A percentile compares a stretch with the other conserved stretches of the same genome.
phyloP scores from a whole-genome alignment of 2,888 invertebrate genomes.

The Gymnoscelis rufifasciata region DNA sequence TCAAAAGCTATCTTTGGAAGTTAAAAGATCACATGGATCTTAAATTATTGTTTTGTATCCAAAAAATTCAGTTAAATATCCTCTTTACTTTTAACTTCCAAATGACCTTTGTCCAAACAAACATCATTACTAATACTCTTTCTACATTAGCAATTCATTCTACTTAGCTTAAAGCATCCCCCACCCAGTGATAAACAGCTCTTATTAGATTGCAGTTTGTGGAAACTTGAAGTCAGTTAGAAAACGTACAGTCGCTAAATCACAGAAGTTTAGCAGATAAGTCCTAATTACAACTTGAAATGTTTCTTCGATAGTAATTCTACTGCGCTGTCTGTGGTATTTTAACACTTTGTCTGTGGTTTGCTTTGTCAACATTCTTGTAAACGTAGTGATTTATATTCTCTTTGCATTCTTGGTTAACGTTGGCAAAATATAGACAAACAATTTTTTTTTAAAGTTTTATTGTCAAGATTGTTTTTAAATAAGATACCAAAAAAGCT shows the following conservation, averaged over 20 bases:
- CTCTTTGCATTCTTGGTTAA: too few species aligned
- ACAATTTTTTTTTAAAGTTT: too few species aligned
- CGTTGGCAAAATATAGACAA: too few species aligned
- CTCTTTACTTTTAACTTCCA: slow-evolving; percentile 2
- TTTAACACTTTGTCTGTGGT: too few species aligned
- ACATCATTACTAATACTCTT: slow-evolving; percentile 19
- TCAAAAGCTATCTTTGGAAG: too few species aligned
- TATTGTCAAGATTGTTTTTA: too few species aligned
- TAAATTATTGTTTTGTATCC: too few species aligned
- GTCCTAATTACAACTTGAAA: slow-evolving; percentile 7
- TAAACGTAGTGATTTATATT: too few species aligned
- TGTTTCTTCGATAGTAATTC: neutral
- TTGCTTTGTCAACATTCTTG: too few species aligned
- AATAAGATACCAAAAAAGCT: too few species aligned
- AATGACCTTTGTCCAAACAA: slow-evolving; percentile 3
- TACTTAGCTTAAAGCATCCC: slow-evolving; percentile 21
- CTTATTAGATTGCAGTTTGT: slow-evolving; percentile 30
- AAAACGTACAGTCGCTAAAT: slow-evolving; percentile 6
- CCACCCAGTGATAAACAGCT: slow-evolving; percentile 23
- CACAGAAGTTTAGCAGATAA: slow-evolving; percentile 11
- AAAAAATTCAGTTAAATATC: too few species aligned
- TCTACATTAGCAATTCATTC: slow-evolving; percentile 20
- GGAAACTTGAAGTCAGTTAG: slow-evolving; percentile 22
- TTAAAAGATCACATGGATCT: too few species aligned
- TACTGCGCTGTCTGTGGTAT: neutral